phyloP scores from a whole-genome alignment of 2,113 vertebrate species.

The Girardinichthys multiradiatus region DNA sequence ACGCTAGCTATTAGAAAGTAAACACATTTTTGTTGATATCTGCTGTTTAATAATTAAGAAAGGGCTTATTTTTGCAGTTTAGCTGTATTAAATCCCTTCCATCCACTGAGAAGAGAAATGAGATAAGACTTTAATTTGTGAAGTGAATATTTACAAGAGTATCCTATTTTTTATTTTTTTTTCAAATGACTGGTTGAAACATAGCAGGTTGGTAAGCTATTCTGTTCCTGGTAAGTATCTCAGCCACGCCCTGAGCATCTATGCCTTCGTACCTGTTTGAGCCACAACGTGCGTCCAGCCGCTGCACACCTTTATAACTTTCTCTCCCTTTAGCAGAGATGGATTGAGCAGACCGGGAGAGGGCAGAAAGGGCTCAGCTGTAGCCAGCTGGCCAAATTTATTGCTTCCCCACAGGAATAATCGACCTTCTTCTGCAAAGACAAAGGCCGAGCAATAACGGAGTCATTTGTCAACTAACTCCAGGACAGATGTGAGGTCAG shows the following conservation, averaged over 20 bases:
- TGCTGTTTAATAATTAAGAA: too few species aligned
- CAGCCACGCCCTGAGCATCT: not conserved
- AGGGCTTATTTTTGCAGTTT: not conserved
- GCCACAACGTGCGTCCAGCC: constrained; percentile 93
- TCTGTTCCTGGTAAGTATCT: not conserved
- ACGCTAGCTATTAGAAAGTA: too few species aligned
- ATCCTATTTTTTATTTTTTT: not conserved
- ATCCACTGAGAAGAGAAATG: not conserved
- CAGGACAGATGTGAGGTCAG: constrained; percentile 20
- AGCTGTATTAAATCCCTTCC: not conserved
- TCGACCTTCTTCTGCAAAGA: constrained; percentile 80
- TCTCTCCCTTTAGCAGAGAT: constrained; percentile 80
- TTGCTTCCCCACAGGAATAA: constrained; percentile 93
- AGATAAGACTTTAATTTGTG: not conserved
- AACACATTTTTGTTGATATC: too few species aligned
- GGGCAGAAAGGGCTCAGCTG: constrained; percentile 78
- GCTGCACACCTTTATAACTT: constrained; percentile 82
- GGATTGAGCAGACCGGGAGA: constrained; percentile 80
- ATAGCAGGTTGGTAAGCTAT: not conserved
- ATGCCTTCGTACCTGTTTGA: constrained; percentile 82
- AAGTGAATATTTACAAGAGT: not conserved
- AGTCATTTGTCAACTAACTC: constrained; percentile 28
- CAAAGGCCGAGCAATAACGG: constrained; percentile 28
- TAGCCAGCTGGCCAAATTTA: constrained; percentile 86
- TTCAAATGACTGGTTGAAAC: not conserved